Evolutionary conservation across 2,113 vertebrate genomes (phyloP), one percentile per base, ranked within the genome.

Genomic region (Sebastes fasciatus): DNA sequence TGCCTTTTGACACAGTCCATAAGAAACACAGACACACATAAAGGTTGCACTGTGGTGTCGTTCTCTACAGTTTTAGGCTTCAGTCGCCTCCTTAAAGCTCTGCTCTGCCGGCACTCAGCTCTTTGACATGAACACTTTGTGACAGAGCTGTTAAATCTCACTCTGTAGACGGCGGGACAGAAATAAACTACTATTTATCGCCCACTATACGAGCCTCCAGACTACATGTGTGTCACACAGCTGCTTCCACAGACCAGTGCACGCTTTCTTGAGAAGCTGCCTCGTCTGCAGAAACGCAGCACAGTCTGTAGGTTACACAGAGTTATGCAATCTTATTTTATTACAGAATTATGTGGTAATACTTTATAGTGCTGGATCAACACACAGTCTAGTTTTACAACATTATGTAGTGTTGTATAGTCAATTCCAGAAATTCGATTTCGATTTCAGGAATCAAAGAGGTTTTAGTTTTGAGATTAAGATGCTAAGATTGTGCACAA

Each of bases 101-200:
- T 1, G 23, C 48, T 0, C 42, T 21, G 21, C 16, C 4, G 48
- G n/a, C 48, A 0, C n/a, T 66, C 43, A 79, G 40, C 75, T 6
- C 52, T 76, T 6, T 43, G 74, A 79, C 64, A 3, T 57, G 7
- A 81, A 79, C 71, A 43, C 83, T 34, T 69, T 54, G n/a, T 69
- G 77, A 73, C 80, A 48, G 83, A 85, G 60, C 78, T 54, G 67
- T 72, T 64, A 54, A 61, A 45, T 62, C 48, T 84, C 70, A 26
- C 67, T 9, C 69, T 48, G 72, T 16, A 49, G 34, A 34, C 19
- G 66, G 58, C 42, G 45, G 40, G 66, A 74, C 86, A 79, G 77
- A 86, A 90, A 91, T 90, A 89, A 78, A 79, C 40, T 5, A 74
- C 49, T 62, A 80, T 89, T 89, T 88, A 76, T 74, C 43, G 42